A percentile compares a stretch with the other conserved stretches of the same genome.
These are phyloP conservation scores for Tipula vernalis DNA, from an alignment of 2,888 invertebrate species.

Conservation along the genomic window DNA sequence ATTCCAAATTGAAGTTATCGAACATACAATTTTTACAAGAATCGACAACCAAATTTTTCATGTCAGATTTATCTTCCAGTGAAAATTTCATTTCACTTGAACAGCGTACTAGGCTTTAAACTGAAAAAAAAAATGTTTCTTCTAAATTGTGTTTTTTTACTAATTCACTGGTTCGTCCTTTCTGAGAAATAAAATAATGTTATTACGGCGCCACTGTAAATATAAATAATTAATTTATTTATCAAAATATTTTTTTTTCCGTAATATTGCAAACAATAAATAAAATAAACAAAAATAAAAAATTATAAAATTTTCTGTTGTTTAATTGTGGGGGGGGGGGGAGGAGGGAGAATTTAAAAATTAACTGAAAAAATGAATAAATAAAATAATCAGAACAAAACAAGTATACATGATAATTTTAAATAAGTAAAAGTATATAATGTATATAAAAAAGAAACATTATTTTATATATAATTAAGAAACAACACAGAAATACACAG, in stretches of 20 bases:
- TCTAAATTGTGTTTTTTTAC: too few species aligned
- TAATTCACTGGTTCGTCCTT: too few species aligned
- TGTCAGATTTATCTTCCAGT: too few species aligned
- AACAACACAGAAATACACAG: constrained; percentile 16
- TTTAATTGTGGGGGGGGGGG: background rate
- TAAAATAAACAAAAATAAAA: background rate
- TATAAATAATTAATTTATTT: background rate
- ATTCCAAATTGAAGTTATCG: too few species aligned
- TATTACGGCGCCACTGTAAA: background rate
- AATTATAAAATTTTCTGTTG: background rate
- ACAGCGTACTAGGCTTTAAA: too few species aligned
- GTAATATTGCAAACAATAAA: background rate
- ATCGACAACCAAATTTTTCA: too few species aligned
- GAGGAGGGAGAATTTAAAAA: background rate
- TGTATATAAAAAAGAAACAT: background rate
- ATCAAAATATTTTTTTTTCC: background rate
- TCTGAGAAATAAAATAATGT: too few species aligned
- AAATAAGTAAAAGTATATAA: background rate
- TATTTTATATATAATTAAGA: background rate
- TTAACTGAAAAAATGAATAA: background rate
- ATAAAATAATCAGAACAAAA: background rate
- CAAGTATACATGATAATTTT: background rate
- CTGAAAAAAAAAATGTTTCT: too few species aligned
- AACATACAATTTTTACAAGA: too few species aligned
- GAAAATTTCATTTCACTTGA: too few species aligned